phyloP scores from a whole-genome alignment of 2,797 vertebrate genomes.

The Numenius phaeopus region DNA sequence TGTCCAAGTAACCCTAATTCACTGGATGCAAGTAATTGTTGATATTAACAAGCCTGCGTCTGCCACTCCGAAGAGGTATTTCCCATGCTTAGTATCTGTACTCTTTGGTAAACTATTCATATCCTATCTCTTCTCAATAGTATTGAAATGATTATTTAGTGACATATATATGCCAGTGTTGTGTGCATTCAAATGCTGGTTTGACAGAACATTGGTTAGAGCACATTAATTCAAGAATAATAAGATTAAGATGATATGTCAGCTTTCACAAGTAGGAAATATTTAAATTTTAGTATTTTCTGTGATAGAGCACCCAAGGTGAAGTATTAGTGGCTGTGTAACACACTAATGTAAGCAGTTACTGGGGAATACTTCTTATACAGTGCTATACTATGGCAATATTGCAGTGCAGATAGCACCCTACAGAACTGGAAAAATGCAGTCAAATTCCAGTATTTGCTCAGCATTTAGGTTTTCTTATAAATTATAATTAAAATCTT shows the following conservation, averaged over 20 bases:
- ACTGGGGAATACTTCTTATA: conserved; percentile 46
- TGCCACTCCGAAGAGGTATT: conserved; percentile 20
- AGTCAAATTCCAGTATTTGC: conserved; percentile 27
- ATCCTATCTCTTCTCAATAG: background rate
- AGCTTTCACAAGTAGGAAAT: conserved; percentile 50
- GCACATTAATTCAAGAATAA: background rate
- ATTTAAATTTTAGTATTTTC: conserved; percentile 60
- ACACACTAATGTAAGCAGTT: conserved; percentile 46
- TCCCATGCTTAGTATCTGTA: background rate
- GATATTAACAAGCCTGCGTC: conserved; percentile 37
- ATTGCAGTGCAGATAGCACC: conserved; percentile 42
- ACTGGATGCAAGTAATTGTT: conserved; percentile 59
- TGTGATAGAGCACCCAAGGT: conserved; percentile 2
- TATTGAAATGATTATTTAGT: background rate
- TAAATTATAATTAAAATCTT: background rate
- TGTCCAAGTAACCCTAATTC: conserved; percentile 49
- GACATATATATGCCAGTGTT: background rate
- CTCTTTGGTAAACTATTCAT: background rate
- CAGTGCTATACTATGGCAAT: conserved; percentile 30
- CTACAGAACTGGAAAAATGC: conserved; percentile 28
- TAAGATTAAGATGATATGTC: conserved; percentile 5
- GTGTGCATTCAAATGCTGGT: background rate
- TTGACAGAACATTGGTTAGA: conserved; percentile 14
- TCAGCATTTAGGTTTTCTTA: conserved; percentile 47
- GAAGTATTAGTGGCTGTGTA: conserved; percentile 17